Evolutionary conservation across 2,797 vertebrate species (phyloP).

Genomic region (Uromys caudimaculatus): DNA sequence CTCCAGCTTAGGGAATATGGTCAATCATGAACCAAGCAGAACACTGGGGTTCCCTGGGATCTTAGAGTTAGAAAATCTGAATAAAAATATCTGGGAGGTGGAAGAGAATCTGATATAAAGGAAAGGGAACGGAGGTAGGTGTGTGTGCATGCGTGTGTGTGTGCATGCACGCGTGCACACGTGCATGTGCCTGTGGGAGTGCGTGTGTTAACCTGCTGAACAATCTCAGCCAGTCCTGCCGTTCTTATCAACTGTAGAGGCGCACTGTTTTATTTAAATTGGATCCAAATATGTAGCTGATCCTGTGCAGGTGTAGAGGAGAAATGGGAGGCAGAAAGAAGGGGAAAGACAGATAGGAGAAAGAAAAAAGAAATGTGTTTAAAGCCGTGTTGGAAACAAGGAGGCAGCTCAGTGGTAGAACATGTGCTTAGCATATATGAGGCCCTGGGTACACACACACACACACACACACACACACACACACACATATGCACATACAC

Average conservation of each 20-base stretch:
- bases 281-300: neutral
- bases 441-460: neutral
- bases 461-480: neutral
- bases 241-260: neutral
- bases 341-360: neutral
- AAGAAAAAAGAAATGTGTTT: neutral
- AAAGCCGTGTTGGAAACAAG: neutral
- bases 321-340: neutral
- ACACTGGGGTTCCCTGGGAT: neutral
- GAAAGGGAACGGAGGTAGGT: neutral
- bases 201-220: neutral
- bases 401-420: neutral
- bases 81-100: constrained; percentile 2
- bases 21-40: neutral
- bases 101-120: neutral
- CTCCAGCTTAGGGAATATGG: constrained; percentile 3
- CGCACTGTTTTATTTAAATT: neutral
- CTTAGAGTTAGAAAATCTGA: constrained; percentile 26
- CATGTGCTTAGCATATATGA: neutral
- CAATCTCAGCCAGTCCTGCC: neutral
- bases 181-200: neutral
- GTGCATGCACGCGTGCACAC: neutral
- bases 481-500: no score
- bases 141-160: no score
- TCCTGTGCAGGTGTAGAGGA: neutral